Conservation (phyloP, 1,140 invertebrate genomes). For the Hylyphantes graminicola region DNA sequence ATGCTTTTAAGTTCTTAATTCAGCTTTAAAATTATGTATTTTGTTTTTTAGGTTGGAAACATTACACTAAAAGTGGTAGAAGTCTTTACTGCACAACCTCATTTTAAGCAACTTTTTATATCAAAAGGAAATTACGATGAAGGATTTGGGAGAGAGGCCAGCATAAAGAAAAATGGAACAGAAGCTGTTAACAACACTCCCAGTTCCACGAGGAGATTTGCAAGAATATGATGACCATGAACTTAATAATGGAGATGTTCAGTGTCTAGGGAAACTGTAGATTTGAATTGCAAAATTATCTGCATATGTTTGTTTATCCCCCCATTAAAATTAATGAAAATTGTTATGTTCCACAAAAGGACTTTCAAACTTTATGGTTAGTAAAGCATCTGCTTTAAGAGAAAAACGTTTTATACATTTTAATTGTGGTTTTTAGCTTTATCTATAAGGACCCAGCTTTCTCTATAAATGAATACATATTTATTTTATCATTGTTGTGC, state of each 20-base stretch:
- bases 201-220: conserved; percentile 56
- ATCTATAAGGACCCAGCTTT: conserved; percentile 41
- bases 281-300: conserved; percentile 27
- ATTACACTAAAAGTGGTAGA: conserved; percentile 70
- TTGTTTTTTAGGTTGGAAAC: conserved; percentile 56
- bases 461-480: conserved; percentile 6
- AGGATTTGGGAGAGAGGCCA: conserved; percentile 75
- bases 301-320: neutral
- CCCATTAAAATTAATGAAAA: no score
- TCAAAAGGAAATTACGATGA: conserved; percentile 88
- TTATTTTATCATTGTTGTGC: conserved; percentile 46
- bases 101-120: conserved; percentile 85
- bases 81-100: conserved; percentile 80
- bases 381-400: conserved; percentile 31
- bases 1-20: no score
- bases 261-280: conserved; percentile 49
- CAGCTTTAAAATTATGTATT: neutral
- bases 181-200: conserved; percentile 62
- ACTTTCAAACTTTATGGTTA: conserved; percentile 24
- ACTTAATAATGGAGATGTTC: conserved; percentile 59
- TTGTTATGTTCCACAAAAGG: conserved; percentile 36
- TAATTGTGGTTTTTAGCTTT: conserved; percentile 56
- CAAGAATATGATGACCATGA: conserved; percentile 53
- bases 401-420: conserved; percentile 47
- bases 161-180: conserved; percentile 69